Percentiles rank a stretch among this genome's conserved stretches.
These are phyloP conservation scores for Epinotia brunnichana DNA, from an alignment of 2,888 invertebrate species.

Conservation along the genomic window DNA sequence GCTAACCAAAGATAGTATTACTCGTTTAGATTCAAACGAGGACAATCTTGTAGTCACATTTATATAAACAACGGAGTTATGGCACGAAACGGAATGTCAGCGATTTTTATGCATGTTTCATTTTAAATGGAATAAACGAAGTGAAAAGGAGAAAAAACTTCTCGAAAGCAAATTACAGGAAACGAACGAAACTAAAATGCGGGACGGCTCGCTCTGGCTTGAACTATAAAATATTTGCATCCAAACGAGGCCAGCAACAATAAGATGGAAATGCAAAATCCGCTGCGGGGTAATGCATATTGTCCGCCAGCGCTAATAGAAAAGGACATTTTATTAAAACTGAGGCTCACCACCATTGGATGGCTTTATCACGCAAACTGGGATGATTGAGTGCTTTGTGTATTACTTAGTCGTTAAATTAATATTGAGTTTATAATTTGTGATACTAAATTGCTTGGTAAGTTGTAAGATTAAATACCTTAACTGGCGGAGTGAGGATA, in stretches of 20 bases:
- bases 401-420: background rate
- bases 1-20: constrained; percentile 34
- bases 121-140: constrained; percentile 71
- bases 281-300: constrained; percentile 65
- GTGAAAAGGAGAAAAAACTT: constrained; percentile 64
- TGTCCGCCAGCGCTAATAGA: constrained; percentile 60
- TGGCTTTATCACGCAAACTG: constrained; percentile 5
- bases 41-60: constrained; percentile 9
- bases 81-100: constrained; percentile 30
- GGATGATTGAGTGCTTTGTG: background rate
- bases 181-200: constrained; percentile 72
- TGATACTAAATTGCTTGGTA: background rate
- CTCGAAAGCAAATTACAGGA: constrained; percentile 72
- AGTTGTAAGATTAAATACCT: background rate
- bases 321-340: constrained; percentile 53
- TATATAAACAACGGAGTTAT: constrained; percentile 25
- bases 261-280: constrained; percentile 76
- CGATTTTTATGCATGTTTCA: constrained; percentile 62
- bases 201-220: constrained; percentile 65
- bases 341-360: background rate
- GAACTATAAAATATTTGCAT: constrained; percentile 80
- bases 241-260: constrained; percentile 75
- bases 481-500: background rate
- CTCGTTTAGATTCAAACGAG: constrained; percentile 33
- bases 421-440: background rate